A percentile compares a stretch with the other conserved stretches of the same genome.
Conservation (phyloP, 2,113 vertebrate species). For the Amblyopsis rosae region DNA sequence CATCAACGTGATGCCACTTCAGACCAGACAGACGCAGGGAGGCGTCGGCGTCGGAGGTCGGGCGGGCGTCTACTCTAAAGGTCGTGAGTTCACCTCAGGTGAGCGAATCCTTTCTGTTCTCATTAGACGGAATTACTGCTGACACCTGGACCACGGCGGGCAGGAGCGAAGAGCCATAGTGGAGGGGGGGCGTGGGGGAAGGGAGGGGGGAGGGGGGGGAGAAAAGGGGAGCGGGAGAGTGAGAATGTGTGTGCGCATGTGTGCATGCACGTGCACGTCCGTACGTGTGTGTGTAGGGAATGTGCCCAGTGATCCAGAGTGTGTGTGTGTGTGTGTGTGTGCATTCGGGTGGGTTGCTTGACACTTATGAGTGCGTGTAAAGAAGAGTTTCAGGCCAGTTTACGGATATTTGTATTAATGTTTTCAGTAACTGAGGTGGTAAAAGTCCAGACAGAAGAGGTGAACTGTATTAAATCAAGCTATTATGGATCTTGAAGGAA, state of each 20-base stretch:
- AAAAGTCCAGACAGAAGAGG: too few relatives aligned
- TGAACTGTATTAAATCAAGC: too few relatives aligned
- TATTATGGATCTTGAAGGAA: too few relatives aligned
- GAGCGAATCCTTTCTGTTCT: slow-evolving; percentile 52
- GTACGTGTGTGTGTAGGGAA: slow-evolving; percentile 35
- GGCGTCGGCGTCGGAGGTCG: slow-evolving; percentile 37
- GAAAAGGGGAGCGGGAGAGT: slow-evolving; percentile 15
- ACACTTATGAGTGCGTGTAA: not conserved
- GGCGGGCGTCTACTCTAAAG: slow-evolving; percentile 42
- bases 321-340: too few relatives aligned
- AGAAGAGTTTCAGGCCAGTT: too few relatives aligned
- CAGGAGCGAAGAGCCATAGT: slow-evolving; percentile 16
- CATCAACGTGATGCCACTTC: slow-evolving; percentile 35
- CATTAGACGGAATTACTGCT: slow-evolving; percentile 62
- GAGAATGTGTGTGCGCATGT: too few relatives aligned
- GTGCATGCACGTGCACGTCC: too few relatives aligned
- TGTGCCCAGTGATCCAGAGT: slow-evolving; percentile 68
- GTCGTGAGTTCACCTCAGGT: slow-evolving; percentile 55
- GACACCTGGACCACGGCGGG: slow-evolving; percentile 55
- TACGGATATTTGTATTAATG: too few relatives aligned
- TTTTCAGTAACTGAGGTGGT: too few relatives aligned
- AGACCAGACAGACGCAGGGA: slow-evolving; percentile 27
- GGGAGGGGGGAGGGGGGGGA: slow-evolving; percentile 2
- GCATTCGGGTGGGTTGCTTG: not conserved
- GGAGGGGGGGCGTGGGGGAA: not conserved